Conservation (phyloP, 2,113 vertebrate genomes). For the Mobula hypostoma region DNA sequence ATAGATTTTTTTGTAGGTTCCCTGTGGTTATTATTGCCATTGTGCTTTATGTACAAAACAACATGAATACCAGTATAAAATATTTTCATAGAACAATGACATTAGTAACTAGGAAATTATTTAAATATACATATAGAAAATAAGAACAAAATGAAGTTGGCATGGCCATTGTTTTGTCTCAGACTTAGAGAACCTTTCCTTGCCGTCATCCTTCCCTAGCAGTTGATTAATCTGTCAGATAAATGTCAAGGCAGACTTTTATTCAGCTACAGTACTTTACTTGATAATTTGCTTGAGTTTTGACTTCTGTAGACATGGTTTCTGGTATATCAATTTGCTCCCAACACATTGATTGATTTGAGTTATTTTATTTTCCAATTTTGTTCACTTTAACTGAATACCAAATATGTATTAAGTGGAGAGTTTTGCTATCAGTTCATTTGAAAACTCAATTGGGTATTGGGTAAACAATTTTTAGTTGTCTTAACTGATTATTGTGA, state of each 20-base stretch:
- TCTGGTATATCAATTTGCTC: constrained; percentile 16
- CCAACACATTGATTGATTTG: constrained; percentile 30
- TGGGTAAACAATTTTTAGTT: constrained; percentile 31
- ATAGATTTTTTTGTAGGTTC: not conserved
- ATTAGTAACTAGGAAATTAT: not conserved
- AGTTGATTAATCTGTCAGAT: constrained; percentile 33
- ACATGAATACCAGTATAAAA: not conserved
- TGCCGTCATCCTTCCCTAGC: not conserved
- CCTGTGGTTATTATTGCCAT: not conserved
- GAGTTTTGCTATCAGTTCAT: constrained; percentile 14
- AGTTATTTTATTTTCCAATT: constrained; percentile 27
- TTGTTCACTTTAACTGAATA: constrained; percentile 25
- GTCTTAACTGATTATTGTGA: constrained; percentile 30
- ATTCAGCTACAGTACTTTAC: constrained; percentile 16
- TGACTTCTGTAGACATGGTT: constrained; percentile 23
- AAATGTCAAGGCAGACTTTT: not conserved
- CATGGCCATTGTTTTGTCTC: not conserved
- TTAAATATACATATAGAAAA: not conserved
- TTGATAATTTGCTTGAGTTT: constrained; percentile 29
- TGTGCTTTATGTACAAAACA: not conserved
- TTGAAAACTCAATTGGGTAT: constrained; percentile 16
- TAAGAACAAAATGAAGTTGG: not conserved
- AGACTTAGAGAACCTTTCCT: not conserved
- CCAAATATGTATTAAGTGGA: constrained; percentile 31
- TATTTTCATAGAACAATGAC: not conserved